These are phyloP conservation scores for Lophura nycthemera DNA, from an alignment of 2,113 vertebrate species.

Conservation along the genomic window DNA sequence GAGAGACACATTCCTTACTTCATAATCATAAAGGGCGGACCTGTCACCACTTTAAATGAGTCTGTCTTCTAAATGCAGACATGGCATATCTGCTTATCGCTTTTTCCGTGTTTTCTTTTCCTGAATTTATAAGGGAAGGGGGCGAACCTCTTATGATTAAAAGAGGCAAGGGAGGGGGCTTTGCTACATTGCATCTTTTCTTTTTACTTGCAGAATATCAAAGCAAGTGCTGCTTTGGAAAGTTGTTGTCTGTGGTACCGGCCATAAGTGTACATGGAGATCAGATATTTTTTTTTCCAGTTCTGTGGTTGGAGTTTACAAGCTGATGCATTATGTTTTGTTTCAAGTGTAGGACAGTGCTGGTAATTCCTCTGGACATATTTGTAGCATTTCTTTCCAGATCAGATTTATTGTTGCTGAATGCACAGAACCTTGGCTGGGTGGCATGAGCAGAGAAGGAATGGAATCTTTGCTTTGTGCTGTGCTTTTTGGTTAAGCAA, in stretches of 20 bases:
- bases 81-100: not conserved
- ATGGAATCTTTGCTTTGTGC: not conserved
- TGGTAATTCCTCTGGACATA: not conserved
- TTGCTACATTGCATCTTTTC: not conserved
- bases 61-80: not conserved
- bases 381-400: not conserved
- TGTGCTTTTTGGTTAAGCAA: not conserved
- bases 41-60: not conserved
- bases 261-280: not conserved
- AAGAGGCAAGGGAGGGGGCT: not conserved
- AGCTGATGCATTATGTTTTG: not conserved
- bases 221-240: not conserved
- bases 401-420: not conserved
- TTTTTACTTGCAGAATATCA: not conserved
- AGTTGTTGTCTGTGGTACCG: not conserved
- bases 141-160: not conserved
- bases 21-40: not conserved
- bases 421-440: not conserved
- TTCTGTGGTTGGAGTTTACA: not conserved
- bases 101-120: not conserved
- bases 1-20: not conserved
- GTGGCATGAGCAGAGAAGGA: not conserved
- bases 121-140: not conserved
- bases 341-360: not conserved
- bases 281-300: not conserved